phyloP scores from a whole-genome alignment of 2,113 vertebrate genomes.

The Xenopus tropicalis region DNA sequence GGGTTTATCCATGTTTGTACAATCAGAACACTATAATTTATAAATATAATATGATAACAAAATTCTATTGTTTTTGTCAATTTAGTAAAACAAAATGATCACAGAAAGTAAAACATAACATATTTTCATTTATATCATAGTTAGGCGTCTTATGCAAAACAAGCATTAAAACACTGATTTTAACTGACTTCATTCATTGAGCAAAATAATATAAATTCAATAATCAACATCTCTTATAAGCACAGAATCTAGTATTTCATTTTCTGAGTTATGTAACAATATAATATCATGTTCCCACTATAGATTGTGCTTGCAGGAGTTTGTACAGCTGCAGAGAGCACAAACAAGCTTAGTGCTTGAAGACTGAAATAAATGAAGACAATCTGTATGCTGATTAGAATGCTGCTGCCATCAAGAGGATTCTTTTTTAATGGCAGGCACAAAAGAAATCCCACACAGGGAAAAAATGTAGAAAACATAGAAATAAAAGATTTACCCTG shows the following conservation, averaged over 20 bases:
- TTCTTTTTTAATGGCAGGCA: constrained; percentile 68
- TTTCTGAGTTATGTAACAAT: constrained; percentile 10
- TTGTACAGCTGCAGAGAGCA: constrained; percentile 50
- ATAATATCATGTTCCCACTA: background rate
- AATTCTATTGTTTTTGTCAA: too few species aligned
- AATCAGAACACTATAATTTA: too few species aligned
- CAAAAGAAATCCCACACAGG: constrained; percentile 40
- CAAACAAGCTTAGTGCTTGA: constrained; percentile 47
- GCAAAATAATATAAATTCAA: background rate
- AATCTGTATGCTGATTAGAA: constrained; percentile 61
- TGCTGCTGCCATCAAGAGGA: constrained; percentile 77
- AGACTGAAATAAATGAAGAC: constrained; percentile 48
- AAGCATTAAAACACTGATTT: background rate
- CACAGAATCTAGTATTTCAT: background rate
- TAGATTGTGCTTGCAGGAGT: constrained; percentile 46
- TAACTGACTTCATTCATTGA: background rate
- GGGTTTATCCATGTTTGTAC: too few species aligned
- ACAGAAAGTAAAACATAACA: too few species aligned
- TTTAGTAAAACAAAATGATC: too few species aligned
- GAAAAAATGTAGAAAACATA: too few species aligned
- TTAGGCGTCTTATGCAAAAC: too few species aligned
- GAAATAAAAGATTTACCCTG: too few species aligned
- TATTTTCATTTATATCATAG: too few species aligned
- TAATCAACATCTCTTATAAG: background rate
- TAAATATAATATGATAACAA: too few species aligned